Base-by-base conservation (phyloP, 2,888 invertebrate species). In the Teleiodes luculella region DNA sequence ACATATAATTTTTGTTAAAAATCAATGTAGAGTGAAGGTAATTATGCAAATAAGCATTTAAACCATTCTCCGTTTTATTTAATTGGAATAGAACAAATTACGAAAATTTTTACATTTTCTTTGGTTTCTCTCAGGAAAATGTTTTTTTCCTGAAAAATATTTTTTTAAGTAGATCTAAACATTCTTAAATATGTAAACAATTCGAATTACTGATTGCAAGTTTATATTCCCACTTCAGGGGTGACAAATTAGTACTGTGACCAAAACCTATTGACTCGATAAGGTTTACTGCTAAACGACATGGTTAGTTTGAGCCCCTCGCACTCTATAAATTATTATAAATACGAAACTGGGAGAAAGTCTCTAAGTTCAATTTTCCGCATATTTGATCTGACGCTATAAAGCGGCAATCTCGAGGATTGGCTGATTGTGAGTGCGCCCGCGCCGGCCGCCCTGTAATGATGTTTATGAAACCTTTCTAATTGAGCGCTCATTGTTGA, bases 251-350 rank as follows among this genome's bases (percentile, higher is more conserved):
- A 8, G 6, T 11, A 41, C 39, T 20, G 39, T 41, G 39, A 20
- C 39, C 18, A 41, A 41, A 6, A 10, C 10, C 18, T 10, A 41
- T n/a, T 20, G 14, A 10, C 24, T 66, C 80, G 87, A 87, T 89
- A 88, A 86, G 79, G 65, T 85, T 88, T 80, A 87, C 74, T 78
- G 84, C 80, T 65, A 66, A 62, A 56, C 85, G 85, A 82, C 77
- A 86, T 81, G 88, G 87, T 88, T 88, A 88, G 88, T 89, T 89
- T 83, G 80, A 82, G 59, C 68, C 74, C 78, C 80, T 80, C 78
- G 78, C 83, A 83, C 85, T 74, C 83, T 78, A 80, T 83, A 83
- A 86, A 86, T 86, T 86, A 83, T 84, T 80, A 82, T 86, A 83
- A 80, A 82, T 82, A 80, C 76, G 74, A 76, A 75, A 76, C 68